Evolutionary conservation across 2,888 invertebrate species (phyloP).

Genomic region (Thymelicus sylvestris): DNA sequence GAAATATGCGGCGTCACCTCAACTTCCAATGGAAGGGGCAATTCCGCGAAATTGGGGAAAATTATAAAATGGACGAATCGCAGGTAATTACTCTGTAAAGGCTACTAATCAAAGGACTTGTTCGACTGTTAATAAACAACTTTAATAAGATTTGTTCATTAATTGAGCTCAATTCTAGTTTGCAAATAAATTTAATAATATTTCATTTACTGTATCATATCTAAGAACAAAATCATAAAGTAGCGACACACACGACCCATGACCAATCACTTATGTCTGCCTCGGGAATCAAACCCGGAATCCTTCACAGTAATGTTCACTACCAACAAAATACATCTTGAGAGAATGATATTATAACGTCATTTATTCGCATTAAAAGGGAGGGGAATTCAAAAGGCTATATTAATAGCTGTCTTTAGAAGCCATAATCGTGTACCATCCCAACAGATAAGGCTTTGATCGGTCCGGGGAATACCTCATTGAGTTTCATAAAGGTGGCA

Average conservation of each 20-base stretch:
- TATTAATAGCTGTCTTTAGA: constrained; percentile 30
- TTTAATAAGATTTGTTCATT: constrained; percentile 47
- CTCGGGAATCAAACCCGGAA: no score
- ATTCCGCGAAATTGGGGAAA: constrained; percentile 25
- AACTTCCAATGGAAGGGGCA: constrained; percentile 37
- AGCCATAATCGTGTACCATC: constrained; percentile 13
- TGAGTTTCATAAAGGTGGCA: constrained; percentile 35
- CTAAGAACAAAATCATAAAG: no score
- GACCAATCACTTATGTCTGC: no score
- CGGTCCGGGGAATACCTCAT: constrained; percentile 29
- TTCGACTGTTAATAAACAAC: constrained; percentile 60
- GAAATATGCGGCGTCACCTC: constrained; percentile 40
- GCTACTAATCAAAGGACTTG: constrained; percentile 60
- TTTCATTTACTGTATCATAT: no score
- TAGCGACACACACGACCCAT: no score
- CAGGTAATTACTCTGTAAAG: constrained; percentile 39
- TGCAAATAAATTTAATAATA: no score
- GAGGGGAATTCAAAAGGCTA: constrained; percentile 5
- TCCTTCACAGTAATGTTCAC: no score
- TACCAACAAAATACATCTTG: no score
- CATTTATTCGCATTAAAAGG: constrained; percentile 4
- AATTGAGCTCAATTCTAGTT: constrained; percentile 6
- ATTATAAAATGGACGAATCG: constrained; percentile 34
- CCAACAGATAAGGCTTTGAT: constrained; percentile 33
- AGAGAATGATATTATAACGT: neutral